Evolutionary conservation across 2,888 invertebrate species (phyloP), one percentile per base, ranked within the genome.

Genomic region (Ischnus inquisitorius): DNA sequence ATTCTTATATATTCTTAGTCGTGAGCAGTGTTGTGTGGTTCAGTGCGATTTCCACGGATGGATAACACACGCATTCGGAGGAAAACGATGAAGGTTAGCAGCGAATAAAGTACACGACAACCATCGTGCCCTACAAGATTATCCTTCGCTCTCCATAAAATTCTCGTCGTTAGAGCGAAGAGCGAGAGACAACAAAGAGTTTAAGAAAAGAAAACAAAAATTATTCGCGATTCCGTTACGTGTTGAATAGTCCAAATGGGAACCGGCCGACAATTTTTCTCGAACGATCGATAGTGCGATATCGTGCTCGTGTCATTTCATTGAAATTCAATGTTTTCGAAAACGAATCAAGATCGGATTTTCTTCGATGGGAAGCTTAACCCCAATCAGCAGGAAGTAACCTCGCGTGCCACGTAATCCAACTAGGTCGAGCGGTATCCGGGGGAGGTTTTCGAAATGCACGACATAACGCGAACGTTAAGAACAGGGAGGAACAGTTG

Each of bases 251-350:
- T 60, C 16, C 48, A 34, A 34, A 28, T n/a, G 34, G 16, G 46
- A 62, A 60, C 22, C n/a, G 39, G 68, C 14, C 60, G 43, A 19
- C 8, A 34, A 14, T 67, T 67, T 48, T 16, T 19, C 19, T n/a
- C 43, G 16, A 60, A 41, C 3, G 22, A 60, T 77, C 77, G 34
- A 46, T 68, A 69, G 41, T 19, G 12, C 19, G 60, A 68, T 43
- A 28, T 60, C 12, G 25, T 43, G 16, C 25, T 57, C 76, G 41
- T 60, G 25, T 22, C 41, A n/a, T 25, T 19, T n/a, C 10, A 19
- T 72, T 69, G 34, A 28, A 34, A 34, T 60, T 28, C 77, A 68
- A 77, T 68, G 68, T 34, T 60, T 16, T 34, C 34, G 28, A 77
- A 60, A 57, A n/a, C 34, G 12, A 34, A 34, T 57, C 12, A 77